Evolutionary conservation across 2,888 invertebrate species (phyloP).

Genomic region (Nomada lathburiana): DNA sequence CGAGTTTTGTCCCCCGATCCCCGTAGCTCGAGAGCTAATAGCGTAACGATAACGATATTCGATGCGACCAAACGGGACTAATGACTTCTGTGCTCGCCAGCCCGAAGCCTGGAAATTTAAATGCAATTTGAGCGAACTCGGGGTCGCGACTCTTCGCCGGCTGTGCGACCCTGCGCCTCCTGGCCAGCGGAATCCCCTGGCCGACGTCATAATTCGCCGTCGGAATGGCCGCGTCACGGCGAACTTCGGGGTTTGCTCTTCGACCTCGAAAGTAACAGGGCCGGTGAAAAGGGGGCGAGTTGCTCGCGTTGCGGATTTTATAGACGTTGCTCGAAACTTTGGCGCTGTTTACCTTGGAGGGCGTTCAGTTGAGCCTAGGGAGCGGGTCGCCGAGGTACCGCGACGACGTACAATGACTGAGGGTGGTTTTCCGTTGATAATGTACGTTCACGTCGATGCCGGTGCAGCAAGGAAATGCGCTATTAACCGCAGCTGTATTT

Average conservation of each 20-base stretch:
- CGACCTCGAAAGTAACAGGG: constrained; percentile 43
- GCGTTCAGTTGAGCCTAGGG: not conserved
- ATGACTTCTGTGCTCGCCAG: constrained; percentile 58
- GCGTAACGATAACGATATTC: constrained; percentile 54
- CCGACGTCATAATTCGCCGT: constrained; percentile 65
- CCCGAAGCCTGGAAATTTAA: constrained; percentile 64
- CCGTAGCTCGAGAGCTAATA: constrained; percentile 28
- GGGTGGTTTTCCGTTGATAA: too few species aligned
- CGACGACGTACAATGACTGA: not conserved
- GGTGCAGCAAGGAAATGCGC: not conserved
- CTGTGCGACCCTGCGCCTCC: constrained; percentile 33
- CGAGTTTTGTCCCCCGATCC: not conserved
- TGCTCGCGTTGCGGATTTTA: constrained; percentile 43
- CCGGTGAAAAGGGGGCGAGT: constrained; percentile 18
- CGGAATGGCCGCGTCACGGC: constrained; percentile 48
- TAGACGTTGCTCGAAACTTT: constrained; percentile 9
- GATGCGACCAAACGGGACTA: constrained; percentile 56
- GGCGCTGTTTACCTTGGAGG: not conserved
- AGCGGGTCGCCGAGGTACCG: not conserved
- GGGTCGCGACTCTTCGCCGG: constrained; percentile 51
- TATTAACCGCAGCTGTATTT: constrained; percentile 5
- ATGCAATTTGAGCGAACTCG: constrained; percentile 67
- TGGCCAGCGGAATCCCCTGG: constrained; percentile 35
- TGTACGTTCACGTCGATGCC: too few species aligned
- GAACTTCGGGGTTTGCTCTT: constrained; percentile 47